phyloP scores from a whole-genome alignment of 2,888 invertebrate species.

The Sarcophaga variegata region DNA sequence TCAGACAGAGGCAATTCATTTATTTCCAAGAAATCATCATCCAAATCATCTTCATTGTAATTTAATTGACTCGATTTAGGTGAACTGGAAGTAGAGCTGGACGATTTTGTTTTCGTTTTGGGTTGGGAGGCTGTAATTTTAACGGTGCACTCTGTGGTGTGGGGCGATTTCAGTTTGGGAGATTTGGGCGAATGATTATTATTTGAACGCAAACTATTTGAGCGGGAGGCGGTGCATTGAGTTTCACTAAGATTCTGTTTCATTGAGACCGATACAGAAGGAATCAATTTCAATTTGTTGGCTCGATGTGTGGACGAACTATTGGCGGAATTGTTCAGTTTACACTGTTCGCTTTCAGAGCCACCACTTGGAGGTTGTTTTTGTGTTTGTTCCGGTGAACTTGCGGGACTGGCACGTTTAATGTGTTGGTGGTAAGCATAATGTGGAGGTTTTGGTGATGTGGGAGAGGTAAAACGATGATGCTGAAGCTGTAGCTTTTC shows the following conservation, averaged over 20 bases:
- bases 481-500: constrained; percentile 74
- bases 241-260: constrained; percentile 80
- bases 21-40: constrained; percentile 64
- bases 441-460: constrained; percentile 71
- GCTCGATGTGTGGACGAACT: constrained; percentile 60
- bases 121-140: constrained; percentile 63
- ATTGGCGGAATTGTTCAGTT: constrained; percentile 51
- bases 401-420: constrained; percentile 58
- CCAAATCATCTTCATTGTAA: constrained; percentile 41
- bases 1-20: constrained; percentile 60
- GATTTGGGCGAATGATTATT: constrained; percentile 70
- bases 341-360: constrained; percentile 61
- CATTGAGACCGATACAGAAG: constrained; percentile 78
- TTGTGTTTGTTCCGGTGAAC: constrained; percentile 54
- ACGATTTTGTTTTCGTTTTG: constrained; percentile 33
- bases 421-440: constrained; percentile 47
- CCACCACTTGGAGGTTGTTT: constrained; percentile 43
- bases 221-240: constrained; percentile 75
- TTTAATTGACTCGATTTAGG: background rate
- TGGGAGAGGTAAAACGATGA: constrained; percentile 75
- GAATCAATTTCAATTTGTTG: constrained; percentile 71
- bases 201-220: constrained; percentile 56
- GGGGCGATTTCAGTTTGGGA: constrained; percentile 65
- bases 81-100: background rate
- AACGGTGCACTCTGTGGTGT: constrained; percentile 75